Conservation (phyloP, 1,140 invertebrate species). For the Panagrolaimus sp. region DNA sequence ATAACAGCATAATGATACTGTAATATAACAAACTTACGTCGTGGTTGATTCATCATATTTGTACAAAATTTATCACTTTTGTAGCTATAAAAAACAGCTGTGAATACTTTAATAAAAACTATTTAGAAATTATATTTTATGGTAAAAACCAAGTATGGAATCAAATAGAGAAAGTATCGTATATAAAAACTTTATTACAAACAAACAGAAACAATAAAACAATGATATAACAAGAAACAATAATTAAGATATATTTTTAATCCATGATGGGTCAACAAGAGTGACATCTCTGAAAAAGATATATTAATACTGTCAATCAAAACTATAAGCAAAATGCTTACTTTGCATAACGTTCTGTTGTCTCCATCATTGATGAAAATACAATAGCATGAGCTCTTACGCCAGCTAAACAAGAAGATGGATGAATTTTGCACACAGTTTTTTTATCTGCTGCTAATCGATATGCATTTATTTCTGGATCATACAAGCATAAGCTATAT, state of each 20-base stretch:
- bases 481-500: slow-evolving; percentile 68
- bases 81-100: too few species aligned
- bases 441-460: slow-evolving; percentile 66
- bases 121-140: too few species aligned
- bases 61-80: not conserved
- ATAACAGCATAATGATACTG: slow-evolving; percentile 11
- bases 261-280: slow-evolving; percentile 34
- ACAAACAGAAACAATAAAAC: too few species aligned
- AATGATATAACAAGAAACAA: too few species aligned
- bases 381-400: slow-evolving; percentile 73
- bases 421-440: slow-evolving; percentile 73
- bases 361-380: slow-evolving; percentile 81
- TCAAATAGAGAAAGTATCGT: not conserved
- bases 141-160: not conserved
- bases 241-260: not conserved
- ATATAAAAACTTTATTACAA: too few species aligned
- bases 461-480: slow-evolving; percentile 69
- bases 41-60: slow-evolving; percentile 4
- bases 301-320: not conserved
- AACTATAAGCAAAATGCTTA: slow-evolving; percentile 9
- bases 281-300: slow-evolving; percentile 31
- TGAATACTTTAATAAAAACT: too few species aligned
- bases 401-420: slow-evolving; percentile 71
- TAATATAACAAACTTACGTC: not conserved
- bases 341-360: slow-evolving; percentile 69